These are phyloP conservation scores for Dolichomitus sp. DNA, from an alignment of 2,888 invertebrate species.

Conservation along the genomic window DNA sequence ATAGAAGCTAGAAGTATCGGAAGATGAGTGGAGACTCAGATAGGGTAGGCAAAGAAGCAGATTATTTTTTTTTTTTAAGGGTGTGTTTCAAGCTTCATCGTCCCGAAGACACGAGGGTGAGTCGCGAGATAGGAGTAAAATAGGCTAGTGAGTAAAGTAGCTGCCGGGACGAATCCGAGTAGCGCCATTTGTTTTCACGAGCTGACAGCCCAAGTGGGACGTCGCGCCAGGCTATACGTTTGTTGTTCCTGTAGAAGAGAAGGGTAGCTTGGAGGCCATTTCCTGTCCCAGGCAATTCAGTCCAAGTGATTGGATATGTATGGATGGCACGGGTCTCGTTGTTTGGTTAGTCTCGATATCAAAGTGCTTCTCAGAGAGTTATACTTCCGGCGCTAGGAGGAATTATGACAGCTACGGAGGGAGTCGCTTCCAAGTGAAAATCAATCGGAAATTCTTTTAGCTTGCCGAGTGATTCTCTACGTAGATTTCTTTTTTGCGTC, in stretches of 20 bases:
- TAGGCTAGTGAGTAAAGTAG: slow-evolving; percentile 54
- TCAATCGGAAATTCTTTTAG: slow-evolving; percentile 16
- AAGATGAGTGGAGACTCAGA: slow-evolving; percentile 37
- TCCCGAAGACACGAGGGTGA: slow-evolving; percentile 25
- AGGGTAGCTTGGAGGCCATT: slow-evolving; percentile 74
- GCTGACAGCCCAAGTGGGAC: slow-evolving; percentile 61
- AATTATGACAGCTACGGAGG: slow-evolving; percentile 13
- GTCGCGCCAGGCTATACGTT: slow-evolving; percentile 12
- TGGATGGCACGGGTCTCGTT: slow-evolving; percentile 49
- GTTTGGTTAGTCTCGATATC: slow-evolving; percentile 65
- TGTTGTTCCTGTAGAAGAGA: slow-evolving; percentile 38
- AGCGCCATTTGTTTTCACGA: slow-evolving; percentile 75
- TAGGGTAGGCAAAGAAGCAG: slow-evolving; percentile 12
- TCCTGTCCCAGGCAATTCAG: slow-evolving; percentile 80
- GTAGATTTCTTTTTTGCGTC: background rate
- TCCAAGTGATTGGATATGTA: slow-evolving; percentile 82
- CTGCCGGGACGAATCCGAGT: slow-evolving; percentile 71
- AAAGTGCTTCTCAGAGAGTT: slow-evolving; percentile 48
- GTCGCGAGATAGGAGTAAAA: slow-evolving; percentile 8
- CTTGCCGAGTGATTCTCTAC: background rate
- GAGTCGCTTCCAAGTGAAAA: background rate
- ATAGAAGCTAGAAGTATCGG: slow-evolving; percentile 17
- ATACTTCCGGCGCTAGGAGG: background rate
- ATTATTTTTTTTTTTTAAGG: slow-evolving; percentile 37
- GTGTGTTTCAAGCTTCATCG: slow-evolving; percentile 37